Base-by-base conservation (phyloP, 2,113 vertebrate genomes). In the Stigmatopora nigra region DNA sequence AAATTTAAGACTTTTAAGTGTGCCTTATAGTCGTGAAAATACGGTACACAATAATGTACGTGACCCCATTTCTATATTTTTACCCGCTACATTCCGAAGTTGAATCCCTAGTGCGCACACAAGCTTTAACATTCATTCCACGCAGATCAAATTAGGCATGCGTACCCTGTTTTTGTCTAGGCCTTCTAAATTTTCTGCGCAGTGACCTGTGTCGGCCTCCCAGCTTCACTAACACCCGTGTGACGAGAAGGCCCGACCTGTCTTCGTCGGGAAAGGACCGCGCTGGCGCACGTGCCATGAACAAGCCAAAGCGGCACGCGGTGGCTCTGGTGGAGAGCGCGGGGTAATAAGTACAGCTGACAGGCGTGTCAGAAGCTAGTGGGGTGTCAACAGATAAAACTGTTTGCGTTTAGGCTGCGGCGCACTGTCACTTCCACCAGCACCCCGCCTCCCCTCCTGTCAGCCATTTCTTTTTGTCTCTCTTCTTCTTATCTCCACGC, bases 361-460 rank as follows among this genome's bases (percentile, higher is more conserved):
- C 72, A 73, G 55, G 69, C 59, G 63, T 82, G 82, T 84, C 82
- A 85, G 81, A 73, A 85, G 78, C 71, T 73, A 80, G 81, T 78
- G 77, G 16, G 79, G 86, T 82, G 82, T 88, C 86, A 82, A 81
- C 84, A 80, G 83, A 88, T 87, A 83, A 88, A 86, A 74, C 72
- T 75, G 77, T 85, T 86, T 84, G 85, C 84, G 76, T 80, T 87
- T 81, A 80, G 79, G 66, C 76, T 72, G 74, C 60, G 4, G 71
- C 68, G 71, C 70, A 58, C 69, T 82, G 84, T 83, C 78, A 80
- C 75, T 76, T 69, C 17, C 17, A 68, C 48, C 61, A 44, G 45
- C 75, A 77, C 70, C 70, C 72, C 76, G 70, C 69, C 76, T 84
- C 75, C 73, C 70, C 63, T 46, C 31, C 69, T 83, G 82, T 85